Percentiles rank a stretch among this genome's conserved stretches.
Evolutionary conservation across 2,113 vertebrate genomes (phyloP).

Genomic region (Oreochromis niloticus): DNA sequence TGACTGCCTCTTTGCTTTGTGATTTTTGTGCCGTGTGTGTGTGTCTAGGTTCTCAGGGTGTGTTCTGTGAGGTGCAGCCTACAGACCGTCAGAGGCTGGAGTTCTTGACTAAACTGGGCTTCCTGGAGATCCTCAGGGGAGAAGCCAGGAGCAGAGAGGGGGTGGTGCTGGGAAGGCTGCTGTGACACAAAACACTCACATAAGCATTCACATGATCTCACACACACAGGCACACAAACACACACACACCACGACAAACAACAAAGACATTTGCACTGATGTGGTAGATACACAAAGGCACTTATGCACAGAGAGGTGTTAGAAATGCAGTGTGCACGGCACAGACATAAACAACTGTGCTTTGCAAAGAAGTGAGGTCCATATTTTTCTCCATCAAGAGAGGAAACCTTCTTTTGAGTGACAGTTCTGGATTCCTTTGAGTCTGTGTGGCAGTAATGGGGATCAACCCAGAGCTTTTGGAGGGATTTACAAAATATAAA

Average conservation of each 20-base stretch:
- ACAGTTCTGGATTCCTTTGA: background rate
- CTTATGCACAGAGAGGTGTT: background rate
- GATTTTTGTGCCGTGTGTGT: accelerated
- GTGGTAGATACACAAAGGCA: background rate
- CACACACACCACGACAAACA: background rate
- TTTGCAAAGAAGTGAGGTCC: background rate
- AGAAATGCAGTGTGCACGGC: background rate
- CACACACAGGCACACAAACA: background rate
- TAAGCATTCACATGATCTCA: background rate
- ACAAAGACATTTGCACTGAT: background rate
- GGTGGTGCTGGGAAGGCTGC: slow-evolving; percentile 77
- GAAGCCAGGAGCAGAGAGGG: slow-evolving; percentile 65
- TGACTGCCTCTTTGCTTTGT: background rate
- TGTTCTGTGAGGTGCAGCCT: slow-evolving; percentile 81
- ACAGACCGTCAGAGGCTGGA: slow-evolving; percentile 74
- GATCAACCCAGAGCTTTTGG: background rate
- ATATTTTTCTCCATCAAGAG: background rate
- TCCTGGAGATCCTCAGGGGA: slow-evolving; percentile 77
- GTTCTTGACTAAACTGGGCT: slow-evolving; percentile 81
- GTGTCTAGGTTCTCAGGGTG: slow-evolving; percentile 75
- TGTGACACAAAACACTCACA: slow-evolving; percentile 43
- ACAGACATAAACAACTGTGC: background rate
- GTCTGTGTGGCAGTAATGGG: slow-evolving; percentile 8
- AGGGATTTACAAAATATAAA: slow-evolving; percentile 15
- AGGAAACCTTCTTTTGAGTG: background rate